Base-by-base conservation (phyloP, 2,113 vertebrate species). In the Petrocephalus zakoni region DNA sequence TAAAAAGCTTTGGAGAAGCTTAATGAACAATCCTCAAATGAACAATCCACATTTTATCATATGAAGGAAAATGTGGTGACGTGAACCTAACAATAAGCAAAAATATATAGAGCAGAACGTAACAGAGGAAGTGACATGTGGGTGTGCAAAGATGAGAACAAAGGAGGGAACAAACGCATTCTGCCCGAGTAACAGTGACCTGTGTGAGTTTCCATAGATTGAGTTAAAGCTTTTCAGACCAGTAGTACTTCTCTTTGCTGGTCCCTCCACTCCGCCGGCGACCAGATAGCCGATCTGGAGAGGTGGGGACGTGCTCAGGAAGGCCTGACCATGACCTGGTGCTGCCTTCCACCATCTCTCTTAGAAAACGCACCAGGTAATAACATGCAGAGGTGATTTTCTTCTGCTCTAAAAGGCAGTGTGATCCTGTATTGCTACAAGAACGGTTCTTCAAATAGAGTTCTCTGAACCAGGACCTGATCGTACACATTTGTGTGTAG, bases 391-490 rank as follows among this genome's bases (percentile, higher is more conserved):
- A 78, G 29, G 34, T 42, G 29, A 17, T 19, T 75, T 11, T 19
- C 5, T 78, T 42, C 34, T 92, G 96, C 94, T 94, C 89, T 94
- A 94, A 94, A 94, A 92, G 94, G 94, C 93, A 91, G 92, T 94
- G 95, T 90, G 89, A 94, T 96, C 93, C 92, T 87, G 95, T 97
- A 96, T 95, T 89, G 95, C 96, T 94, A 93, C 90, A 94, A 94
- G 95, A 94, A 97, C 96, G 95, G 93, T 95, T 95, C 95, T 94
- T 93, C 91, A 95, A 94, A 95, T 42, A 86, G 84, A 87, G 91
- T 94, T 93, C 91, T 90, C 92, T 91, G 91, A 91, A 93, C 90
- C 88, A 84, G 89, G 91, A 61, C 37, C 86, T 93, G 91, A 92
- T 90, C 87, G 89, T 89, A 91, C 93, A 91, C 91, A 93, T 86